Evolutionary conservation across 2,797 vertebrate genomes (phyloP), one percentile per base, ranked within the genome.

Genomic region (Siniperca obscura): DNA sequence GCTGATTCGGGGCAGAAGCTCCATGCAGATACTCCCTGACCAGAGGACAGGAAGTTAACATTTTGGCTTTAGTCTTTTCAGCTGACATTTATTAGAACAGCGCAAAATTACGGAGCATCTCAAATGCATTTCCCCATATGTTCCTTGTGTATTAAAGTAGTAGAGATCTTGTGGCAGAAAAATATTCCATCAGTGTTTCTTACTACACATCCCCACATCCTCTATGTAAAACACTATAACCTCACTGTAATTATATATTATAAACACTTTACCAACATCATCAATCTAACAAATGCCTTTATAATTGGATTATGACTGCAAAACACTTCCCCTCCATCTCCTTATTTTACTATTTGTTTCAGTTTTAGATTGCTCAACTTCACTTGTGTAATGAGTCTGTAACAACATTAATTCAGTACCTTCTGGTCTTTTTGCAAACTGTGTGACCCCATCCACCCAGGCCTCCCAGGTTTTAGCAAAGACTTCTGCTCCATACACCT

Each of bases 21-120:
- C 93, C 48, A 94, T 92, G 74, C 98, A 99, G 92, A 98, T 97
- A 36, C 85, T 97, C 80, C 97, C 98, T 98, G 86, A 80, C 70
- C 59, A 76, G 7, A 78, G 12, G 17, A 81, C 7, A 81, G 30
- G 11, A 42, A 68, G 16, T 25, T 10, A 59, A 60, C 34, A 69
- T 6, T 59, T 74, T 11, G 25, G 2, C 7, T 70, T 72, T 17
- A 27, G 36, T 64, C n/a, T 70, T 38, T 16, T 30, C 38, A 56
- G 42, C 7, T 52, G 2, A 46, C 42, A 59, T 74, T 48, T 46
- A 67, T 36, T 50, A 16, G 11, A 71, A 34, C 21, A 50, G 7
- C 4, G 42, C 13, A 40, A 60, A 59, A 52, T 14, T 4, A 50
- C n/a, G 12, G 11, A 60, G 48, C 27, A 27, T 48, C 6, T 46